Evolutionary conservation across 2,797 vertebrate genomes (phyloP).

Genomic region (Sciaenops ocellatus): DNA sequence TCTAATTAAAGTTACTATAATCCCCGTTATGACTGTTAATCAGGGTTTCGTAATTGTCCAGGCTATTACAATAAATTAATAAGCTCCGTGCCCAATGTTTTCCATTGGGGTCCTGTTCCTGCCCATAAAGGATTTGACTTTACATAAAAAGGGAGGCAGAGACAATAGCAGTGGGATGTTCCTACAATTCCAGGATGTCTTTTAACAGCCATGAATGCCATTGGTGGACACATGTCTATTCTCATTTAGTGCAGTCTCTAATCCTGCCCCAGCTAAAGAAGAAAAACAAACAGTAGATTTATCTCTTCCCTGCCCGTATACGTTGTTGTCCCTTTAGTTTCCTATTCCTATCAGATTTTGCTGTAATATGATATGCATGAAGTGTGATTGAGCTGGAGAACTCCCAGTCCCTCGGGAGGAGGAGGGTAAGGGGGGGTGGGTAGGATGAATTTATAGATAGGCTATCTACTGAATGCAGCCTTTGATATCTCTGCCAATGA

Average conservation of each 20-base stretch:
- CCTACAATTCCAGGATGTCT: constrained; percentile 30
- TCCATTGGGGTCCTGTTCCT: constrained; percentile 26
- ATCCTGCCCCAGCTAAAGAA: constrained; percentile 4
- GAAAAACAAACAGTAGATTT: constrained; percentile 6
- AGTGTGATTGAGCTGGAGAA: constrained; percentile 53
- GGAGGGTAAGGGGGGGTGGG: not conserved
- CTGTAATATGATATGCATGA: constrained; percentile 62
- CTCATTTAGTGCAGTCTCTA: not conserved
- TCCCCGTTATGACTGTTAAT: constrained; percentile 37
- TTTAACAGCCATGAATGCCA: not conserved
- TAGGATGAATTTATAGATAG: constrained; percentile 69
- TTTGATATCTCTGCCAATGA: constrained; percentile 66
- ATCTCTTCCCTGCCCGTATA: not conserved
- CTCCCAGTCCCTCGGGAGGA: constrained; percentile 27
- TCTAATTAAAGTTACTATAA: constrained; percentile 23
- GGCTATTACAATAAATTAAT: constrained; percentile 55
- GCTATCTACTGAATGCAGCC: constrained; percentile 72
- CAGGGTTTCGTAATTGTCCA: constrained; percentile 43
- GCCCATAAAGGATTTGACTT: constrained; percentile 40
- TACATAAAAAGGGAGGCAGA: constrained; percentile 40
- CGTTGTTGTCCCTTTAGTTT: constrained; percentile 5
- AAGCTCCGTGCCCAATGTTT: not conserved
- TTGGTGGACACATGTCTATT: constrained; percentile 1
- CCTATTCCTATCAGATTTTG: constrained; percentile 51
- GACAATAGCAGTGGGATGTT: constrained; percentile 39